Evolutionary conservation across 2,888 invertebrate genomes (phyloP).

Genomic region (Ceraclea dissimilis): DNA sequence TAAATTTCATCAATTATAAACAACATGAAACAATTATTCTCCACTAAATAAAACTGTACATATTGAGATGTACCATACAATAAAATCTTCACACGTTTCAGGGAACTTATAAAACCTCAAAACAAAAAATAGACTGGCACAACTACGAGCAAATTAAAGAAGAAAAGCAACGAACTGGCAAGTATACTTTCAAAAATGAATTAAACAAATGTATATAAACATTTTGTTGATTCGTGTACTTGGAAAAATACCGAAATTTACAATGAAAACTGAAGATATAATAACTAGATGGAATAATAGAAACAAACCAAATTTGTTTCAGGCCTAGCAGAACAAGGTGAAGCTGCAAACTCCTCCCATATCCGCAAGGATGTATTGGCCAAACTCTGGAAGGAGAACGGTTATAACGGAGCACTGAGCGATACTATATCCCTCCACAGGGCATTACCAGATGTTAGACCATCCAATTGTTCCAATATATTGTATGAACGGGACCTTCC

Average conservation of each 20-base stretch:
- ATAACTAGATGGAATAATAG: too few relatives aligned
- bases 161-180: slow-evolving; percentile 38
- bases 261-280: too few relatives aligned
- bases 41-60: too few relatives aligned
- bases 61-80: too few relatives aligned
- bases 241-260: too few relatives aligned
- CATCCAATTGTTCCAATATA: slow-evolving; percentile 58
- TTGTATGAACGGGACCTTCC: slow-evolving; percentile 64
- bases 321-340: slow-evolving; percentile 71
- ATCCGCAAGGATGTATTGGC: slow-evolving; percentile 56
- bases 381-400: slow-evolving; percentile 73
- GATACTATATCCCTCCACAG: slow-evolving; percentile 85
- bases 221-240: too few relatives aligned
- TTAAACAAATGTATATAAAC: too few relatives aligned
- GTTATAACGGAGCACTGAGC: slow-evolving; percentile 87
- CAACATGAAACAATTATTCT: too few relatives aligned
- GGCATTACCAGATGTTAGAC: slow-evolving; percentile 69
- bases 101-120: too few relatives aligned
- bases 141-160: slow-evolving; percentile 56
- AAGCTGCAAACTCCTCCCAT: slow-evolving; percentile 53
- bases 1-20: too few relatives aligned
- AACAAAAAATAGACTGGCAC: slow-evolving; percentile 64
- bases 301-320: too few relatives aligned
- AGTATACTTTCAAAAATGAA: not conserved
- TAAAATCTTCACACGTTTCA: too few relatives aligned